Evolutionary conservation across 1,140 invertebrate species (phyloP).

Genomic region (Watersipora subatra): DNA sequence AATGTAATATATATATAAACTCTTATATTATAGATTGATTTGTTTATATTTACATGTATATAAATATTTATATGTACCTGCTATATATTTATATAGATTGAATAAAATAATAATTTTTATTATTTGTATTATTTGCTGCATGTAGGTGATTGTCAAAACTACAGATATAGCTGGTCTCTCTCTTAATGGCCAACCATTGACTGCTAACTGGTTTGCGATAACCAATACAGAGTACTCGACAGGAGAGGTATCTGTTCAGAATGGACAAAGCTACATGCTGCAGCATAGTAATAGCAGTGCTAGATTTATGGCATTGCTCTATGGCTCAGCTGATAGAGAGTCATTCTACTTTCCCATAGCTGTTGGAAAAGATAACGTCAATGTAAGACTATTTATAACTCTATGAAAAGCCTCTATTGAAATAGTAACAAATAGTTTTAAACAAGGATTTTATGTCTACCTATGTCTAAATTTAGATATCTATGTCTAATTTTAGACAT

Average conservation of each 20-base stretch:
- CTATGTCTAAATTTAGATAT: not conserved
- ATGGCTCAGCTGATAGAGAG: not conserved
- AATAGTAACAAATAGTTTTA: not conserved
- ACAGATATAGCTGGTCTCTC: not conserved
- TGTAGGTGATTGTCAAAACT: not conserved
- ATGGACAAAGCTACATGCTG: not conserved
- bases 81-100: too few species aligned
- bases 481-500: too few species aligned
- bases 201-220: not conserved
- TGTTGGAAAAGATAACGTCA: not conserved
- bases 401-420: not conserved
- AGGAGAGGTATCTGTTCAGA: not conserved
- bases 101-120: too few species aligned
- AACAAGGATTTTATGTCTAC: not conserved
- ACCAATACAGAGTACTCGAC: not conserved
- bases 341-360: not conserved
- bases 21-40: too few species aligned
- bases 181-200: not conserved
- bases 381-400: not conserved
- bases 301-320: not conserved
- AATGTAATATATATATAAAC: too few species aligned
- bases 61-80: too few species aligned
- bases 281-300: not conserved
- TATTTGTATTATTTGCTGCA: too few species aligned
- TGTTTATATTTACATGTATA: too few species aligned